Percentiles rank a stretch among this genome's conserved stretches.
These are phyloP conservation scores for Lepidurus apus DNA, from an alignment of 1,140 invertebrate species.

Conservation along the genomic window DNA sequence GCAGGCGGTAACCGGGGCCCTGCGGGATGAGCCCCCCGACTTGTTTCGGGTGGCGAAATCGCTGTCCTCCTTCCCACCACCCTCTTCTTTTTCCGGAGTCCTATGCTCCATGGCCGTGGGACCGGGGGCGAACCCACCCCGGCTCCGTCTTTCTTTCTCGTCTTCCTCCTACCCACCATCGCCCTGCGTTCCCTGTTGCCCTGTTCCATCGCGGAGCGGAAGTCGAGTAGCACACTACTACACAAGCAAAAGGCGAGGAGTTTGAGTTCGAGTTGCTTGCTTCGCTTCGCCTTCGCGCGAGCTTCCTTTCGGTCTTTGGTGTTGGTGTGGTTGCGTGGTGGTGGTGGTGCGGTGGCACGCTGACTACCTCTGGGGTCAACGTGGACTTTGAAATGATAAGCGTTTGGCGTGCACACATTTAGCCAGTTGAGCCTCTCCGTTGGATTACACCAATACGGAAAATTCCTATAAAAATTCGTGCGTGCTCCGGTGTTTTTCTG, in stretches of 20 bases:
- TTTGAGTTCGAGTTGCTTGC: not conserved
- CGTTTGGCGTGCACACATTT: not conserved
- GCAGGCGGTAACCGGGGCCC: conserved; percentile 19
- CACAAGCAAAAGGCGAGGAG: conserved; percentile 12
- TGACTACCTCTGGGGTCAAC: not conserved
- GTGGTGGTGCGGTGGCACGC: conserved; percentile 7
- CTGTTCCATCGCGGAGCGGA: conserved; percentile 11
- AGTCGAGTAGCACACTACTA: conserved; percentile 21
- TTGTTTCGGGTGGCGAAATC: not conserved
- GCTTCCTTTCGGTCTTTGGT: not conserved
- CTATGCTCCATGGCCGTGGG: conserved; percentile 11
- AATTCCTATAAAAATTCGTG: no score
- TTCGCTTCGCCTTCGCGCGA: not conserved
- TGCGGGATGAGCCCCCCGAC: conserved; percentile 12
- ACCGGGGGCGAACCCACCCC: not conserved
- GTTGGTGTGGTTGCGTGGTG: not conserved
- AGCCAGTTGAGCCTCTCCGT: not conserved
- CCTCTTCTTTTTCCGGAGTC: not conserved
- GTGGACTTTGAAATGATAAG: not conserved
- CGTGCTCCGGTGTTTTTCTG: no score
- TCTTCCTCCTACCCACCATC: conserved; percentile 20
- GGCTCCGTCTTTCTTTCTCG: not conserved
- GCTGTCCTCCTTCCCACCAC: not conserved
- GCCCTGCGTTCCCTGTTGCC: not conserved
- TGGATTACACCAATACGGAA: not conserved